phyloP scores from a whole-genome alignment of 2,888 invertebrate genomes.

The Anthrax anthrax region DNA sequence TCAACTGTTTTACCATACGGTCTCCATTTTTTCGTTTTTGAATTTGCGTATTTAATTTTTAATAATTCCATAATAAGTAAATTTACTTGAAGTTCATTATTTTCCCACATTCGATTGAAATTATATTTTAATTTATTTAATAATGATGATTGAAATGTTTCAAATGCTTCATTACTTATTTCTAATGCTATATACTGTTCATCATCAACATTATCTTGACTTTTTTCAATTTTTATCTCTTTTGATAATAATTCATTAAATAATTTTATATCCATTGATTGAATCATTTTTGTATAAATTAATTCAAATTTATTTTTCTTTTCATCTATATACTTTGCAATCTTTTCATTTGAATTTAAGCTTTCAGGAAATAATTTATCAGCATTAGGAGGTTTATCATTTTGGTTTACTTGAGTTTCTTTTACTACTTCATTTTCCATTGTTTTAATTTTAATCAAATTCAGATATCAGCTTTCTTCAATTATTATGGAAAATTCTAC shows the following conservation, averaged over 20 bases:
- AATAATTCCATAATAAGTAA: background rate
- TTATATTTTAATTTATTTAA: background rate
- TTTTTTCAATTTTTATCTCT: background rate
- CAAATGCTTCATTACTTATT: background rate
- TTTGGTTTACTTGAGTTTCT: no score
- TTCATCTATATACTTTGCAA: no score
- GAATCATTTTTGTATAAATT: background rate
- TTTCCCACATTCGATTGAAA: background rate
- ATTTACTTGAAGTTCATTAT: background rate
- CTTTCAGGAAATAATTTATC: no score
- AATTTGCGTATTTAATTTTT: background rate
- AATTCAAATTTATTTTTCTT: background rate
- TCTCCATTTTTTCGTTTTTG: background rate
- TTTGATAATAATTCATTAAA: background rate
- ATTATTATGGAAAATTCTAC: no score
- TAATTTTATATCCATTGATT: background rate
- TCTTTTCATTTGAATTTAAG: no score
- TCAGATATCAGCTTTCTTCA: no score
- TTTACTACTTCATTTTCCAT: no score
- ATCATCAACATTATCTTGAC: background rate
- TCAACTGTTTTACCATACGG: background rate
- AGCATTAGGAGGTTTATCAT: no score
- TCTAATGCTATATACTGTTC: background rate
- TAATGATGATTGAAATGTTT: background rate
- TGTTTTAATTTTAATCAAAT: no score